Evolutionary conservation across 2,888 invertebrate species (phyloP).

Genomic region (Cancer borealis): DNA sequence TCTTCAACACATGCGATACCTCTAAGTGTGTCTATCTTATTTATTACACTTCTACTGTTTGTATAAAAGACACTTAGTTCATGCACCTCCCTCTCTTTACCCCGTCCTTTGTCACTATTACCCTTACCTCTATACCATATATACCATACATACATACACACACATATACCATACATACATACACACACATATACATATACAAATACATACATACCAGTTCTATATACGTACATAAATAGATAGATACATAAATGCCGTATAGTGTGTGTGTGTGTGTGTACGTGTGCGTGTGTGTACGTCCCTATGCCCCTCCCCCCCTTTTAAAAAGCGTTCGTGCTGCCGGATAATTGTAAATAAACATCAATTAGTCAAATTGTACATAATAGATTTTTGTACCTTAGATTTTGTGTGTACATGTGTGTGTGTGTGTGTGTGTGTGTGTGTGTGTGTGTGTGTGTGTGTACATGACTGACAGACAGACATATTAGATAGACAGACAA

Average conservation of each 20-base stretch:
- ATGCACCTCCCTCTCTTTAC: too few relatives aligned
- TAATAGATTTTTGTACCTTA: conserved; percentile 71
- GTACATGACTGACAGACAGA: background rate
- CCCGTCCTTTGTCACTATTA: too few relatives aligned
- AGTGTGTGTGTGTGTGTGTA: background rate
- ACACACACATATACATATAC: conserved; percentile 22
- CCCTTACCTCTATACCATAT: too few relatives aligned
- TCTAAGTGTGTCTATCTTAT: too few relatives aligned
- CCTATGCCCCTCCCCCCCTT: background rate
- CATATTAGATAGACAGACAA: too few relatives aligned
- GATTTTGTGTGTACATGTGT: conserved; percentile 55
- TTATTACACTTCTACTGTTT: too few relatives aligned
- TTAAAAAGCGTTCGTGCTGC: background rate
- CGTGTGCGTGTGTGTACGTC: background rate
- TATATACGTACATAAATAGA: background rate
- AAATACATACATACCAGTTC: conserved; percentile 18
- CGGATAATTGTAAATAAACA: background rate
- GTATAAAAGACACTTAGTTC: too few relatives aligned
- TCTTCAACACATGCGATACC: too few relatives aligned
- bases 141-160: too few relatives aligned
- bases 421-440: background rate
- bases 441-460: too few relatives aligned
- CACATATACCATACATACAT: too few relatives aligned
- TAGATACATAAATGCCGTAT: background rate
- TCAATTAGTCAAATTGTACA: conserved; percentile 37